phyloP scores from a whole-genome alignment of 2,797 vertebrate genomes.

The Sebastolobus altivelis region DNA sequence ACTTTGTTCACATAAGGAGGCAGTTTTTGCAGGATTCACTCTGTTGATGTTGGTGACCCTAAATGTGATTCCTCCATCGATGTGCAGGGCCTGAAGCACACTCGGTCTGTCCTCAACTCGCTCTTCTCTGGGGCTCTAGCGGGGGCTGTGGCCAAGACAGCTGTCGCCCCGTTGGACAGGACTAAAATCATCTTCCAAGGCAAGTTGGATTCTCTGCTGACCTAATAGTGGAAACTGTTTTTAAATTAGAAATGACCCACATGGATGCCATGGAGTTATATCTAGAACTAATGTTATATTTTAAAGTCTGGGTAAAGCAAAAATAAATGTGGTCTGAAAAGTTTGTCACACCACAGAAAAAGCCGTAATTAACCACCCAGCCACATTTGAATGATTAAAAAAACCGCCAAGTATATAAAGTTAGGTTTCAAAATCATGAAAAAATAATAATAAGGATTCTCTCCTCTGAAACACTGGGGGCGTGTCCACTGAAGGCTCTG shows the following conservation, averaged over 20 bases:
- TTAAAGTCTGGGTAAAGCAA: background rate
- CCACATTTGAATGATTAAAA: no score
- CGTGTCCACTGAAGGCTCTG: no score
- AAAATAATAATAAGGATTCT: no score
- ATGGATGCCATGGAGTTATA: background rate
- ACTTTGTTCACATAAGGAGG: constrained; percentile 10
- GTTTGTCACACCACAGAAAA: no score
- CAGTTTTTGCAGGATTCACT: constrained; percentile 24
- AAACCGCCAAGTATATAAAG: no score
- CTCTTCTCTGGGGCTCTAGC: constrained; percentile 94
- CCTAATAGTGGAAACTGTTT: constrained; percentile 26
- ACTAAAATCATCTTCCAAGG: constrained; percentile 99
- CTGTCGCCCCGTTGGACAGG: constrained; percentile 95
- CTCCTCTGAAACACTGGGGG: no score
- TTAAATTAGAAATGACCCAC: constrained; percentile 17
- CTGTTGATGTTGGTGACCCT: constrained; percentile 2
- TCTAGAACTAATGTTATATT: background rate
- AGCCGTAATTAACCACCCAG: no score
- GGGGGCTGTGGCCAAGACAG: constrained; percentile 96
- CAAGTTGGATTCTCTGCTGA: constrained; percentile 58
- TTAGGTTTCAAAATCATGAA: no score
- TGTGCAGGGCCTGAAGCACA: constrained; percentile 84
- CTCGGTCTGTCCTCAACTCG: constrained; percentile 88
- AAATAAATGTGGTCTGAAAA: no score
- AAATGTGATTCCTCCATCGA: constrained; percentile 35